Conservation (phyloP, 2,888 invertebrate genomes). For the Cantharis rufa region DNA sequence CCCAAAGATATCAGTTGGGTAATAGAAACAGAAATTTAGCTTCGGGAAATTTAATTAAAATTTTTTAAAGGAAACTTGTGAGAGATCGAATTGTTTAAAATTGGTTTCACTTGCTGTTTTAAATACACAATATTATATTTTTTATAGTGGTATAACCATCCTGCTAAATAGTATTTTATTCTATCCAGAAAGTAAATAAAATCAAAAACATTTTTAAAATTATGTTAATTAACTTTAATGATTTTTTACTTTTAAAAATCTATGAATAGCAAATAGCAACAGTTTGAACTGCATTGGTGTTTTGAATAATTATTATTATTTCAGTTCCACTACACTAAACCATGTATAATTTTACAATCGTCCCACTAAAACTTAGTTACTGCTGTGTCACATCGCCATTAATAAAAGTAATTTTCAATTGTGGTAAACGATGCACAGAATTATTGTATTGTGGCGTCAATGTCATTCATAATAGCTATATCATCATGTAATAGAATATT, state of each 20-base stretch:
- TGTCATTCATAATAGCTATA: neutral
- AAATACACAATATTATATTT: too few species aligned
- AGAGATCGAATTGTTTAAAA: too few species aligned
- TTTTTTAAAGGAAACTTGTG: neutral
- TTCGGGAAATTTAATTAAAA: neutral
- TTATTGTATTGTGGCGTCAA: neutral
- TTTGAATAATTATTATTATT: neutral
- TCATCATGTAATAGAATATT: neutral
- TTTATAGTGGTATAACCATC: too few species aligned
- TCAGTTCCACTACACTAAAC: neutral
- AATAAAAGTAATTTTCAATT: slow-evolving; percentile 13
- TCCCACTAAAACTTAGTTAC: neutral
- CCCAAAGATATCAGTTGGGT: neutral
- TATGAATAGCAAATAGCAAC: too few species aligned
- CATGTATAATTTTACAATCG: neutral
- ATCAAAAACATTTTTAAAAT: too few species aligned
- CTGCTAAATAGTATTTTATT: too few species aligned
- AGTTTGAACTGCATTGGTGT: neutral
- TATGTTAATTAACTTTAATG: too few species aligned
- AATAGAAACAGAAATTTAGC: neutral
- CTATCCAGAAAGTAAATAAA: too few species aligned
- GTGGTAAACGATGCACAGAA: neutral
- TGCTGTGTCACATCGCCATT: neutral
- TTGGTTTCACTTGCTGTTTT: too few species aligned
- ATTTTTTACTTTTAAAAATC: too few species aligned